Evolutionary conservation across 2,888 invertebrate genomes (phyloP).

Genomic region (Chymomyza amoena): DNA sequence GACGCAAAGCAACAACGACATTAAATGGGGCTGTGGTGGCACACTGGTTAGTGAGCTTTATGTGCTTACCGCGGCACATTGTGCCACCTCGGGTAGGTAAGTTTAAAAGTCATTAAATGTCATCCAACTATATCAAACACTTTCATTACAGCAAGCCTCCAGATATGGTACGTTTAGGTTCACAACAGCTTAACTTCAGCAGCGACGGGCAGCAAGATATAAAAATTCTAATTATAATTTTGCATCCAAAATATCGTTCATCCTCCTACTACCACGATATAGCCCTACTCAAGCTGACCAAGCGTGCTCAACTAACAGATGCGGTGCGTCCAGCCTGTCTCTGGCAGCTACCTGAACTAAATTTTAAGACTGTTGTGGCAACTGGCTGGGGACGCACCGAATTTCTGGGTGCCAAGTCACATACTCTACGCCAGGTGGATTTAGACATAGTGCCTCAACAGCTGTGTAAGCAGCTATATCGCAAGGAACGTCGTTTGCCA

Average conservation of each 20-base stretch:
- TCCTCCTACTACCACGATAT: conserved; percentile 82
- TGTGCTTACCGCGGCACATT: conserved; percentile 82
- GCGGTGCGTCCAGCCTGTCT: conserved; percentile 77
- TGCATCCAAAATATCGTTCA: conserved; percentile 80
- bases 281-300: conserved; percentile 80
- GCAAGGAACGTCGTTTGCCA: conserved; percentile 71
- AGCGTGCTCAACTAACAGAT: conserved; percentile 60
- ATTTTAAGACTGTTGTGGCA: conserved; percentile 65
- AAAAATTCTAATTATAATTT: conserved; percentile 77
- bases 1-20: conserved; percentile 59
- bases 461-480: conserved; percentile 70
- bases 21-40: conserved; percentile 77
- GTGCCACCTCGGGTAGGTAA: conserved; percentile 75
- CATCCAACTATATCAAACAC: not conserved
- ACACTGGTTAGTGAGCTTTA: conserved; percentile 80
- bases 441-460: conserved; percentile 71
- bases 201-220: conserved; percentile 78
- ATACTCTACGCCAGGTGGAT: conserved; percentile 77
- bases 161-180: conserved; percentile 80
- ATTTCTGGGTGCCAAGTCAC: conserved; percentile 73
- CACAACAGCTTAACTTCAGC: conserved; percentile 79
- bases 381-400: conserved; percentile 78
- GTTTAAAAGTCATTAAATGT: conserved; percentile 15
- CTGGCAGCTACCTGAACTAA: conserved; percentile 73
- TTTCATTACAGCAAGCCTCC: conserved; percentile 78